phyloP scores from a whole-genome alignment of 2,113 vertebrate species.

The Dasyprocta punctata region DNA sequence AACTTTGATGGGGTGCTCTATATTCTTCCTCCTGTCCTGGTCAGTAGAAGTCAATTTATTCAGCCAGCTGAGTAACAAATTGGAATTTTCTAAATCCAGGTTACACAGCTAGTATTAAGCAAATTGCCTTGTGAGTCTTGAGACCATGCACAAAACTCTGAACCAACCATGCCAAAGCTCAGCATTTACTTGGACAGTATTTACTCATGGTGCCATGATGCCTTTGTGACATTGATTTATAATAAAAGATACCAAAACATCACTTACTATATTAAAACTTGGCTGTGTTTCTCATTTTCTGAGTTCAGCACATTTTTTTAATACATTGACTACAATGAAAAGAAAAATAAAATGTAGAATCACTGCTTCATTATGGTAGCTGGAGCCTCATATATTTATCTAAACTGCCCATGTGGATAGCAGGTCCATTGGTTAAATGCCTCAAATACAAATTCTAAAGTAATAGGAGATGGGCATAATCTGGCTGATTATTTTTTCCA shows the following conservation, averaged over 20 bases:
- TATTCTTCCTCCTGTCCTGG: slow-evolving; percentile 19
- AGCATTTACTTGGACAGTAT: slow-evolving; percentile 53
- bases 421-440: not conserved
- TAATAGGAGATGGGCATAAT: not conserved
- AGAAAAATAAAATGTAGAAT: not conserved
- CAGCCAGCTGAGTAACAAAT: slow-evolving; percentile 72
- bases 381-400: not conserved
- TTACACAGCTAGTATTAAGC: slow-evolving; percentile 72
- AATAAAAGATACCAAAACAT: slow-evolving; percentile 50
- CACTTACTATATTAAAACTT: slow-evolving; percentile 36
- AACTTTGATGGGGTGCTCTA: not conserved
- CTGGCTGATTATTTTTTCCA: not conserved
- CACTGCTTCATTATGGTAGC: not conserved
- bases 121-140: slow-evolving; percentile 57
- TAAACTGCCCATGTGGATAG: not conserved
- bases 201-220: slow-evolving; percentile 22
- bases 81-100: slow-evolving; percentile 63
- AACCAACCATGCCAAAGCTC: slow-evolving; percentile 17
- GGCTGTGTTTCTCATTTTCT: slow-evolving; percentile 17
- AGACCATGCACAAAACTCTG: slow-evolving; percentile 47
- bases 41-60: slow-evolving; percentile 63
- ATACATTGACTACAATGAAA: not conserved
- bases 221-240: slow-evolving; percentile 30
- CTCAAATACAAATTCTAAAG: not conserved
- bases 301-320: not conserved